Conservation (phyloP, 2,113 vertebrate species). For the Megaceryle maxima region DNA sequence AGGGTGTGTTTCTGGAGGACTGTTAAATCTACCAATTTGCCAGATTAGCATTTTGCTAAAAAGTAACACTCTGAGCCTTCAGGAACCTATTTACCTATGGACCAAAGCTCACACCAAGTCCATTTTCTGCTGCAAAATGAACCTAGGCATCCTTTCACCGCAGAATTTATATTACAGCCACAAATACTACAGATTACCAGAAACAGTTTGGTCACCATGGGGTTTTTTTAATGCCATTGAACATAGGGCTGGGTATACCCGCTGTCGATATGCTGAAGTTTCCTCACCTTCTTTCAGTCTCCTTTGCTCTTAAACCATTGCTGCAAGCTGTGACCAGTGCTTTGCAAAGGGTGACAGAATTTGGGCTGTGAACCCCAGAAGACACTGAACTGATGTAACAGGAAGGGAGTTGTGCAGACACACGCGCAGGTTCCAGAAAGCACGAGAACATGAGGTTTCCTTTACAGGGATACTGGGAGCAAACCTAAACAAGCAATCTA, state of each 20-base stretch:
- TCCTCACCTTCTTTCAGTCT: neutral
- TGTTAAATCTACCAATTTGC: constrained; percentile 18
- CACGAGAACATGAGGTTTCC: neutral
- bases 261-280: neutral
- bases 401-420: neutral
- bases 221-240: neutral
- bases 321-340: neutral
- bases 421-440: neutral
- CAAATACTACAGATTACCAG: neutral
- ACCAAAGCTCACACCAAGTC: constrained; percentile 18
- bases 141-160: neutral
- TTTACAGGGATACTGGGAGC: neutral
- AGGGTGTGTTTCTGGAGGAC: neutral
- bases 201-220: neutral
- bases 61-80: constrained; percentile 20
- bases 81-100: constrained; percentile 34
- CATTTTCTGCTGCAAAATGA: constrained; percentile 28
- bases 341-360: neutral
- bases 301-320: neutral
- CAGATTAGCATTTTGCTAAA: constrained; percentile 47
- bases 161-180: neutral
- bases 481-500: neutral
- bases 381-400: neutral
- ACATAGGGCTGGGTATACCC: neutral
- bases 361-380: neutral